phyloP scores from a whole-genome alignment of 2,113 vertebrate genomes.

The Callithrix jacchus region DNA sequence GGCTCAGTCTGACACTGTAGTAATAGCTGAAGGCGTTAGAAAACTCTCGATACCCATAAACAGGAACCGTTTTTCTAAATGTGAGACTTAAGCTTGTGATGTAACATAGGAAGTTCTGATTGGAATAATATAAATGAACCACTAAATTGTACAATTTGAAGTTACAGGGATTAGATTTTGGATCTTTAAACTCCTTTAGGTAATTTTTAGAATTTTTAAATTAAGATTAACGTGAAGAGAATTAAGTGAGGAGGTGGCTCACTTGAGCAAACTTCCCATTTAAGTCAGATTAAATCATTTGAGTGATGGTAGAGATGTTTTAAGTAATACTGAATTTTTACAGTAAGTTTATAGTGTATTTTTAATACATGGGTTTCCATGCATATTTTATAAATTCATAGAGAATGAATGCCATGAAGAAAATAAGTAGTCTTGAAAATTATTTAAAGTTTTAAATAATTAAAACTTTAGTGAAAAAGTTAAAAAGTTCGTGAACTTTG shows the following conservation, averaged over 20 bases:
- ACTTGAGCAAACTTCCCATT: slow-evolving; percentile 19
- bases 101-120: neutral
- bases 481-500: slow-evolving; percentile 24
- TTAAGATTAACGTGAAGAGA: neutral
- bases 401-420: slow-evolving; percentile 7
- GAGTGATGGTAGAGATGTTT: neutral
- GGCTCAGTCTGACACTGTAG: neutral
- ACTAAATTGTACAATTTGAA: neutral
- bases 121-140: neutral
- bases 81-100: neutral
- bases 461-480: too few relatives aligned
- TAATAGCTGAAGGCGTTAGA: slow-evolving; percentile 5
- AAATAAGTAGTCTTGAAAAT: slow-evolving; percentile 2
- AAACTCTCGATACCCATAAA: neutral
- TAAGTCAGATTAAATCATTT: neutral
- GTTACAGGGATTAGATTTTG: slow-evolving; percentile 4
- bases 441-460: neutral
- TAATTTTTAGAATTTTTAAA: neutral
- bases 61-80: slow-evolving; percentile 31
- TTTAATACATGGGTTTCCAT: neutral
- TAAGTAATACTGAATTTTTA: slow-evolving; percentile 22
- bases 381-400: slow-evolving; percentile 20
- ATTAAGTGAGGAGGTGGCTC: neutral
- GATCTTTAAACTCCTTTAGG: slow-evolving; percentile 19
- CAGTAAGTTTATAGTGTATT: neutral